Percentiles rank a stretch among this genome's conserved stretches.
Conservation (phyloP, 2,888 invertebrate species). For the Drosophila subquinaria region DNA sequence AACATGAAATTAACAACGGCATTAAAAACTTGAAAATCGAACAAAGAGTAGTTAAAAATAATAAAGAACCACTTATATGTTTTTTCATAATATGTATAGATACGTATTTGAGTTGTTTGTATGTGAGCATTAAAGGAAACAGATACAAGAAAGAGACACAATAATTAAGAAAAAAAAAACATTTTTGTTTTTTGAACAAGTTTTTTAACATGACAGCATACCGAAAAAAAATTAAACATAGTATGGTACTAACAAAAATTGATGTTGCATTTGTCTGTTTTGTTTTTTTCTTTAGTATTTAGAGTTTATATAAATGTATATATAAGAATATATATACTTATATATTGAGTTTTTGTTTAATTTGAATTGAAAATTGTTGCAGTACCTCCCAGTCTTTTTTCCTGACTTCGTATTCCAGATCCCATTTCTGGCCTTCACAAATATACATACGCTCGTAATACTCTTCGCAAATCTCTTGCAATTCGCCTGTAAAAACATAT, state of each 20-base stretch:
- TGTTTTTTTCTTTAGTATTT: constrained; percentile 66
- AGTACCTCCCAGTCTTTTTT: constrained; percentile 99
- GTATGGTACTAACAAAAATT: constrained; percentile 59
- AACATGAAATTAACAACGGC: constrained; percentile 58
- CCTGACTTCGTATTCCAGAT: constrained; percentile 99
- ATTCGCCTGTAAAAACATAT: constrained; percentile 86
- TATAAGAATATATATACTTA: constrained; percentile 33
- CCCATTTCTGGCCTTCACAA: constrained; percentile 99
- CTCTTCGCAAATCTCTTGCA: constrained; percentile 97
- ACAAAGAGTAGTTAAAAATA: constrained; percentile 54
- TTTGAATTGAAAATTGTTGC: constrained; percentile 83
- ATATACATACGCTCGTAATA: constrained; percentile 98
- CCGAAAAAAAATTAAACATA: constrained; percentile 59
- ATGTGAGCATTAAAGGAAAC: constrained; percentile 67
- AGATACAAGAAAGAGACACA: constrained; percentile 68
- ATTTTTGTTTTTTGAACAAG: constrained; percentile 17
- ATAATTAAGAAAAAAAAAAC: constrained; percentile 44
- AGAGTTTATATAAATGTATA: constrained; percentile 53
- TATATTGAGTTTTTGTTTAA: constrained; percentile 64
- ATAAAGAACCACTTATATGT: constrained; percentile 53
- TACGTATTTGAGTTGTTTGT: constrained; percentile 40
- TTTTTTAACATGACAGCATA: constrained; percentile 45
- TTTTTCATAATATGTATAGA: constrained; percentile 45
- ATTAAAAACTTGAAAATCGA: constrained; percentile 52
- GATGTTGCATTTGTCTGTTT: constrained; percentile 56